phyloP scores from a whole-genome alignment of 2,113 vertebrate genomes.

The Triplophysa siluroides region DNA sequence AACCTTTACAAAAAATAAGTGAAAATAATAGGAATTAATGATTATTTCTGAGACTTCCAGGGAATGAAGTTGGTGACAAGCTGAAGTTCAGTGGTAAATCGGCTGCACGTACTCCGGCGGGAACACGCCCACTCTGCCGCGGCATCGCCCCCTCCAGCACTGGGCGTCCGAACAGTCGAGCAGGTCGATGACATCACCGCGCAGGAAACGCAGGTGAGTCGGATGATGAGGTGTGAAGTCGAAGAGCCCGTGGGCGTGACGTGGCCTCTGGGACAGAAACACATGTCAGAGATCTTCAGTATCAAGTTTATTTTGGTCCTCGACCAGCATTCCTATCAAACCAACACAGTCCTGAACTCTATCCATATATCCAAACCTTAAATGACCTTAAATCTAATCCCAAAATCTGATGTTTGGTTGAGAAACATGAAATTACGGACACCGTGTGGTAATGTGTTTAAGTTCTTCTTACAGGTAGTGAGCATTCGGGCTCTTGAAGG shows the following conservation, averaged over 20 bases:
- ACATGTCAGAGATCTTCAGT: not conserved
- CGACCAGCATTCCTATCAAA: too few species aligned
- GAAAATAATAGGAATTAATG: not conserved
- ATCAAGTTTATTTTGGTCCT: not conserved
- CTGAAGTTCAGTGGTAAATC: conserved; percentile 64
- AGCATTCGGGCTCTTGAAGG: conserved; percentile 79
- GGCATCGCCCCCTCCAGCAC: conserved; percentile 87
- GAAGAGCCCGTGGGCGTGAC: conserved; percentile 85
- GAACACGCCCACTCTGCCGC: conserved; percentile 80
- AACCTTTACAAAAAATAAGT: not conserved
- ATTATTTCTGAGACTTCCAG: not conserved
- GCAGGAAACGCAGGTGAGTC: conserved; percentile 84
- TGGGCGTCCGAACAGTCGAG: conserved; percentile 79
- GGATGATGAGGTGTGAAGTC: conserved; percentile 79
- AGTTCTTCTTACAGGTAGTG: conserved; percentile 54
- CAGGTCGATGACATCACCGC: conserved; percentile 88
- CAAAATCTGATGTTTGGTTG: not conserved
- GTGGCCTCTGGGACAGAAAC: conserved; percentile 65
- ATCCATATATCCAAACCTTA: not conserved
- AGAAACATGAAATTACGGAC: not conserved
- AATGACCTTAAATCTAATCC: not conserved
- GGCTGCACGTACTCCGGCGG: conserved; percentile 86
- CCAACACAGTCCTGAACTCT: too few species aligned
- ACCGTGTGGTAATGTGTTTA: not conserved
- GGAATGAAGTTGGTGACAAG: not conserved